These are phyloP conservation scores for Drepana falcataria DNA, from an alignment of 2,888 invertebrate species.

Conservation along the genomic window DNA sequence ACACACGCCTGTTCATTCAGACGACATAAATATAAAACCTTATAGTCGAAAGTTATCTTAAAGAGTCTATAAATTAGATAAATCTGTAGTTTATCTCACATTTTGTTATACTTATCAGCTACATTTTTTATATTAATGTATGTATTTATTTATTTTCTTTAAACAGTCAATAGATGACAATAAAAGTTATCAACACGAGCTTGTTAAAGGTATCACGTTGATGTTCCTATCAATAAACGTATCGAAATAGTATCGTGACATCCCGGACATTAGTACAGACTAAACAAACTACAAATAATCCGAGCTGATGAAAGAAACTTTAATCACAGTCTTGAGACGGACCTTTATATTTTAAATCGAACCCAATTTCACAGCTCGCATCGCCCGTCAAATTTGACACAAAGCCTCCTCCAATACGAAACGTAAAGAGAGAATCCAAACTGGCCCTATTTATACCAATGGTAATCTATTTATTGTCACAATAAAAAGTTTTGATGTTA, in stretches of 20 bases:
- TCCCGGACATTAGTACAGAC: slow-evolving; percentile 56
- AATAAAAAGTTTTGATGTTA: slow-evolving; percentile 76
- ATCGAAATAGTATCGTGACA: slow-evolving; percentile 21
- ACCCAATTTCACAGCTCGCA: slow-evolving; percentile 76
- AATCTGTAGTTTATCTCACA: not conserved
- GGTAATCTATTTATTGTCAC: slow-evolving; percentile 77
- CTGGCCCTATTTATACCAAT: slow-evolving; percentile 76
- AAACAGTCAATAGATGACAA: not conserved
- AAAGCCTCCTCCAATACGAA: slow-evolving; percentile 68
- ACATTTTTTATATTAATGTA: not conserved
- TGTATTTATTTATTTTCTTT: not conserved
- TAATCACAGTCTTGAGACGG: slow-evolving; percentile 63
- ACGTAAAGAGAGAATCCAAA: slow-evolving; percentile 64
- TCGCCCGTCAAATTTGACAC: slow-evolving; percentile 73
- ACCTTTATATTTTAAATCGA: slow-evolving; percentile 72
- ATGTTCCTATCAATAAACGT: slow-evolving; percentile 6
- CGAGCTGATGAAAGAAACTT: slow-evolving; percentile 47
- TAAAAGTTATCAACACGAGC: slow-evolving; percentile 5
- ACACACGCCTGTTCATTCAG: slow-evolving; percentile 31
- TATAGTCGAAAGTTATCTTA: not conserved
- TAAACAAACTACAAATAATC: slow-evolving; percentile 72
- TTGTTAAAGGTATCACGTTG: not conserved
- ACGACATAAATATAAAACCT: slow-evolving; percentile 5
- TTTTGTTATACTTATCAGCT: not conserved
- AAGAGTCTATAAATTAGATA: not conserved